A percentile compares a stretch with the other conserved stretches of the same genome.
Evolutionary conservation across 2,888 invertebrate genomes (phyloP).

Genomic region (Trachelus iudaicus): DNA sequence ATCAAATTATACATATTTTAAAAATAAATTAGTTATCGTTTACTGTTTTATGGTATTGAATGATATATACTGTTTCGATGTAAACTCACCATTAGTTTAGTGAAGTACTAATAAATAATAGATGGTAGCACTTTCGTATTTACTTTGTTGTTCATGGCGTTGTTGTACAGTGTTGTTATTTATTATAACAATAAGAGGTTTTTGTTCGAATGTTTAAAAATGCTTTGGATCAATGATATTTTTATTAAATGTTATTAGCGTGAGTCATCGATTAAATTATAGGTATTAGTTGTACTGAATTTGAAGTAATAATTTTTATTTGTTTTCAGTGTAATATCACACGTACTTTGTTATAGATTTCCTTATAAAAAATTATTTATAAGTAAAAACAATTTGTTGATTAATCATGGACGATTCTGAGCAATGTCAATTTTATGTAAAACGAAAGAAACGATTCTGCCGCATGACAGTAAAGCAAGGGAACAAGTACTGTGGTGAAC

Average conservation of each 20-base stretch:
- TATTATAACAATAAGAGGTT: not conserved
- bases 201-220: not conserved
- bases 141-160: not conserved
- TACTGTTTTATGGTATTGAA: not conserved
- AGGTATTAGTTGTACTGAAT: too few relatives aligned
- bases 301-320: not conserved
- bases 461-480: constrained; percentile 80
- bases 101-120: not conserved
- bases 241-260: not conserved
- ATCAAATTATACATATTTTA: not conserved
- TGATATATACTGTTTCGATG: not conserved
- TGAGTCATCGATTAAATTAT: not conserved
- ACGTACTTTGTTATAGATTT: not conserved
- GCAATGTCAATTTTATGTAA: constrained; percentile 69
- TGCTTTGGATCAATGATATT: not conserved
- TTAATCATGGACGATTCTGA: not conserved
- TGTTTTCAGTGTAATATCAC: not conserved
- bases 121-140: not conserved
- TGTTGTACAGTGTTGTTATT: not conserved
- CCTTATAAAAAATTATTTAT: not conserved
- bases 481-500: constrained; percentile 79
- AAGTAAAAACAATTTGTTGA: not conserved
- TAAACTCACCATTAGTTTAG: not conserved
- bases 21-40: not conserved
- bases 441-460: constrained; percentile 79